Percentiles rank a stretch among this genome's conserved stretches.
phyloP scores from a whole-genome alignment of 2,113 vertebrate genomes.

The Pseudolaguvia tuberculata region DNA sequence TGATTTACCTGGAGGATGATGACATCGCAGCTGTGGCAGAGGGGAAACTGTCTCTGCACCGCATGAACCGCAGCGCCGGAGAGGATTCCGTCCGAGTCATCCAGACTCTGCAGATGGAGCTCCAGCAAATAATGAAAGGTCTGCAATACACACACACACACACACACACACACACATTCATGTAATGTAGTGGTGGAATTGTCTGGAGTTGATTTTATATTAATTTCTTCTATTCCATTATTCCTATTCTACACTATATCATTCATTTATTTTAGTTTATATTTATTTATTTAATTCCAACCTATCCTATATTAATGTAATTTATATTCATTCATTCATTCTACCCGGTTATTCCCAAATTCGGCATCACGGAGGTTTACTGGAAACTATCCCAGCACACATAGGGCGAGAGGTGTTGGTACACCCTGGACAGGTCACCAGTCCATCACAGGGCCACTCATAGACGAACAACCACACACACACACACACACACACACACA shows the following conservation, averaged over 20 bases:
- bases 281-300: neutral
- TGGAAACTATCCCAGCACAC: too few relatives aligned
- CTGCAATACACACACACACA: neutral
- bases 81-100: slow-evolving; percentile 85
- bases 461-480: too few relatives aligned
- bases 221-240: neutral
- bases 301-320: neutral
- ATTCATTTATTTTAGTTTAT: neutral
- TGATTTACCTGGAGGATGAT: slow-evolving; percentile 90
- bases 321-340: neutral
- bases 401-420: too few relatives aligned
- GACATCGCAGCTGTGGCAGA: slow-evolving; percentile 82
- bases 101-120: slow-evolving; percentile 91
- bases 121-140: slow-evolving; percentile 98
- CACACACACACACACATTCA: neutral
- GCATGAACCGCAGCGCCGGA: slow-evolving; percentile 76
- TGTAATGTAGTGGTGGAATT: too few relatives aligned
- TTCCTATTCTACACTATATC: neutral
- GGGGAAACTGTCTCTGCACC: slow-evolving; percentile 89
- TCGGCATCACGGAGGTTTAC: too few relatives aligned
- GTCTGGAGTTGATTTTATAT: too few relatives aligned
- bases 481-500: too few relatives aligned
- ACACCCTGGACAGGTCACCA: too few relatives aligned
- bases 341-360: too few relatives aligned
- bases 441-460: too few relatives aligned